A percentile compares a stretch with the other conserved stretches of the same genome.
These are phyloP conservation scores for Drosophila histrio DNA, from an alignment of 2,888 invertebrate species.

Conservation along the genomic window DNA sequence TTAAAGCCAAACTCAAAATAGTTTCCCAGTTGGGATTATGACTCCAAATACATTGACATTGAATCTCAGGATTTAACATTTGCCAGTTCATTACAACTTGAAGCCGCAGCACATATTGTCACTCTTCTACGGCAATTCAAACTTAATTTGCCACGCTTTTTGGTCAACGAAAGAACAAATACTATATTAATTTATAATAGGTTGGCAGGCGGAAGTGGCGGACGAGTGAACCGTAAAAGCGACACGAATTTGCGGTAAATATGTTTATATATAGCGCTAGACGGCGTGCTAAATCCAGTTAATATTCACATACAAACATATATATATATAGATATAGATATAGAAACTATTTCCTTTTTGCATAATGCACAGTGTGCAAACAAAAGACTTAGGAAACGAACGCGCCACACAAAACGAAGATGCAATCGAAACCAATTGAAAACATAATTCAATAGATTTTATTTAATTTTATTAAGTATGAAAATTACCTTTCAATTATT, in stretches of 20 bases:
- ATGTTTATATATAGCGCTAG: conserved; percentile 19
- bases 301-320: conserved; percentile 36
- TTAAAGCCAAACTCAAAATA: neutral
- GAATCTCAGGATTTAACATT: conserved; percentile 19
- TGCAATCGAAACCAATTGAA: conserved; percentile 8
- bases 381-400: conserved; percentile 77
- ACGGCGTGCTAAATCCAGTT: conserved; percentile 70
- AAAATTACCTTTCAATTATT: conserved; percentile 2
- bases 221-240: conserved; percentile 50
- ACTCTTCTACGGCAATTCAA: neutral
- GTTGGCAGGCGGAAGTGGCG: conserved; percentile 61
- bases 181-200: conserved; percentile 31
- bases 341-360: conserved; percentile 58
- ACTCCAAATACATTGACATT: conserved; percentile 32
- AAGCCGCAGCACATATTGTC: neutral
- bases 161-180: conserved; percentile 1
- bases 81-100: neutral
- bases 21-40: conserved; percentile 30
- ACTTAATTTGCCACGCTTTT: conserved; percentile 23
- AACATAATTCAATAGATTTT: neutral
- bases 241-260: conserved; percentile 35
- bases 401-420: conserved; percentile 34
- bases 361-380: conserved; percentile 44
- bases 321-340: conserved; percentile 21
- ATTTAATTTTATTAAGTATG: neutral